Evolutionary conservation across 2,888 invertebrate species (phyloP), one percentile per base, ranked within the genome.

Genomic region (Agriopis marginaria): DNA sequence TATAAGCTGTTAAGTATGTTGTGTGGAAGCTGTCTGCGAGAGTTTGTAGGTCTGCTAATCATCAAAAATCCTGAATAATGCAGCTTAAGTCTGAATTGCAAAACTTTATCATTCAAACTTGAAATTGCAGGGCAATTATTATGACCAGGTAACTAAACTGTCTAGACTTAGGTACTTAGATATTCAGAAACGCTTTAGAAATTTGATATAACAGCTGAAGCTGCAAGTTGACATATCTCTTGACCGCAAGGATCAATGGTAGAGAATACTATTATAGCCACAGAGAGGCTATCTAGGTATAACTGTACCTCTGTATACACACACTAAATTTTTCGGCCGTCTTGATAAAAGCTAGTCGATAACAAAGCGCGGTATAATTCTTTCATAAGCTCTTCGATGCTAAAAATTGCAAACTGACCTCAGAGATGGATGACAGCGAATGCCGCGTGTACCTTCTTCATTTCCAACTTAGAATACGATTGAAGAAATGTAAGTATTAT

Each of bases 401-500:
- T 55, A 60, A 63, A 54, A 53, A 69, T 50, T 62, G 61, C 65
- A 65, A 58, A 14, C 49, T 63, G 65, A 65, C 61, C 45, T 61
- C 39, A 23, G 39, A 51, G 49, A 68, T 68, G 54, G 62, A 65
- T 68, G 61, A 64, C 65, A 49, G 67, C 53, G 32, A 71, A 68
- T 53, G 60, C 51, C 63, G 44, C 53, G 66, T 66, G 59, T 64
- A 71, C 61, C 62, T 54, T 68, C 70, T 70, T 73, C 66, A 74
- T 75, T 73, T 71, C 67, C 72, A 63, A 66, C 66, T 71, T 50
- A 58, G 67, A 72, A 69, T 71, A 69, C 70, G 68, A 75, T 70
- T 62, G 71, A 71, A 76, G 71, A 68, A 71, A 74, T 68, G 68
- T 71, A 67, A 74, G 67, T 74, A 75, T 68, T 74, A 74, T 76